phyloP scores from a whole-genome alignment of 2,113 vertebrate species.

The Spea multiplicata region DNA sequence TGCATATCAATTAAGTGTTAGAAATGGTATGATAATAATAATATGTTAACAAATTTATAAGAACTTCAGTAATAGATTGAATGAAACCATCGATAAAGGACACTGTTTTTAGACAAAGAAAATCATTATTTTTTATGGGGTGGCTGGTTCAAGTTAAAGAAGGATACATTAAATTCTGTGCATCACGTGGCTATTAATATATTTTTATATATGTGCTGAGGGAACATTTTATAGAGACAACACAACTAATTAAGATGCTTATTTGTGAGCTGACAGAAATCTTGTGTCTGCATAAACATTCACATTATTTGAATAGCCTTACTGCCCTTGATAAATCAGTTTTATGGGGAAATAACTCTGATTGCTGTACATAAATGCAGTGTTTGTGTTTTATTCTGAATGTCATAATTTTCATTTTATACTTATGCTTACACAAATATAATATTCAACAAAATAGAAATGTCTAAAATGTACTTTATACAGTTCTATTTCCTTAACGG shows the following conservation, averaged over 20 bases:
- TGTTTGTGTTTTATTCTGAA: slow-evolving; percentile 35
- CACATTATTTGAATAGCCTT: slow-evolving; percentile 34
- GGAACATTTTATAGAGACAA: slow-evolving; percentile 46
- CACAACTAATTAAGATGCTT: slow-evolving; percentile 39
- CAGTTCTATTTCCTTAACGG: slow-evolving; percentile 18
- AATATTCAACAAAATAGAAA: slow-evolving; percentile 39
- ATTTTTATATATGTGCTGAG: slow-evolving; percentile 33
- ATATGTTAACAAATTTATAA: neutral
- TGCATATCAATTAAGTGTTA: neutral
- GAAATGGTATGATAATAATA: neutral
- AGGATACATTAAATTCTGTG: slow-evolving; percentile 2
- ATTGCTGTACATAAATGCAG: slow-evolving; percentile 38
- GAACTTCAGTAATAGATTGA: neutral
- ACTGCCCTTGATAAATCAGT: slow-evolving; percentile 31
- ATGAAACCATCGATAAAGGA: neutral
- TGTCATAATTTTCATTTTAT: slow-evolving; percentile 19
- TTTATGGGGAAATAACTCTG: slow-evolving; percentile 19
- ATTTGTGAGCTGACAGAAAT: slow-evolving; percentile 25
- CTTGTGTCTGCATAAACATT: slow-evolving; percentile 29
- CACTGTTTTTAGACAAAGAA: slow-evolving; percentile 25
- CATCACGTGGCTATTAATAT: slow-evolving; percentile 26
- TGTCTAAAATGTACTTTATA: slow-evolving; percentile 10
- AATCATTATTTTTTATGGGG: slow-evolving; percentile 36
- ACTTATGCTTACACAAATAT: slow-evolving; percentile 15
- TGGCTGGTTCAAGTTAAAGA: slow-evolving; percentile 19